A percentile compares a stretch with the other conserved stretches of the same genome.
Evolutionary conservation across 1,140 invertebrate genomes (phyloP).

Genomic region (Sipha flava): DNA sequence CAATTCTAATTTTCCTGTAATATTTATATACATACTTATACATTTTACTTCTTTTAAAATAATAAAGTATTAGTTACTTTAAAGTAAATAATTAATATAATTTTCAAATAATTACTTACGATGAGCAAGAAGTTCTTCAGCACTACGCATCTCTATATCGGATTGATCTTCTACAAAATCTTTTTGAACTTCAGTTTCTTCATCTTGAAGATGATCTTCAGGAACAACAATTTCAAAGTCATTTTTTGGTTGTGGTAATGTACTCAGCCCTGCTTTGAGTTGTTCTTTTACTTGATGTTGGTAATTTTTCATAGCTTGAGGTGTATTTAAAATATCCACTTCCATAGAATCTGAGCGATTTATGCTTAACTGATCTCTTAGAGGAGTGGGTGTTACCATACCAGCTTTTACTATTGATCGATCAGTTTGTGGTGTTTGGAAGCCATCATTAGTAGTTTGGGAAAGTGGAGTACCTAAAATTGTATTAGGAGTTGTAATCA

Average conservation of each 20-base stretch:
- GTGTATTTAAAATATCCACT: slow-evolving; percentile 54
- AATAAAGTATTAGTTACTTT: too few species aligned
- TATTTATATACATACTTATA: slow-evolving; percentile 24
- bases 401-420: background rate
- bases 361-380: slow-evolving; percentile 91
- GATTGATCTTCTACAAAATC: slow-evolving; percentile 71
- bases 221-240: slow-evolving; percentile 98
- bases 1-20: slow-evolving; percentile 54
- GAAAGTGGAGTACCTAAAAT: slow-evolving; percentile 88
- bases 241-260: slow-evolving; percentile 83
- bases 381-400: slow-evolving; percentile 51
- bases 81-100: too few species aligned
- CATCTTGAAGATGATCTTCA: slow-evolving; percentile 51
- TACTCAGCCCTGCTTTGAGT: slow-evolving; percentile 63
- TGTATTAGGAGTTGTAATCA: slow-evolving; percentile 85
- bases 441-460: slow-evolving; percentile 44
- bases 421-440: slow-evolving; percentile 34
- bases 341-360: slow-evolving; percentile 75
- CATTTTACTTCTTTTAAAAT: too few species aligned
- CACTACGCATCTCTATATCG: slow-evolving; percentile 61
- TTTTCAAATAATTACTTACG: slow-evolving; percentile 13
- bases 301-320: slow-evolving; percentile 52
- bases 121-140: slow-evolving; percentile 5
- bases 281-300: slow-evolving; percentile 63
- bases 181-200: slow-evolving; percentile 43